Percentiles rank a stretch among this genome's conserved stretches.
Evolutionary conservation across 1,140 invertebrate genomes (phyloP).

Genomic region (Ditylenchus dipsaci): DNA sequence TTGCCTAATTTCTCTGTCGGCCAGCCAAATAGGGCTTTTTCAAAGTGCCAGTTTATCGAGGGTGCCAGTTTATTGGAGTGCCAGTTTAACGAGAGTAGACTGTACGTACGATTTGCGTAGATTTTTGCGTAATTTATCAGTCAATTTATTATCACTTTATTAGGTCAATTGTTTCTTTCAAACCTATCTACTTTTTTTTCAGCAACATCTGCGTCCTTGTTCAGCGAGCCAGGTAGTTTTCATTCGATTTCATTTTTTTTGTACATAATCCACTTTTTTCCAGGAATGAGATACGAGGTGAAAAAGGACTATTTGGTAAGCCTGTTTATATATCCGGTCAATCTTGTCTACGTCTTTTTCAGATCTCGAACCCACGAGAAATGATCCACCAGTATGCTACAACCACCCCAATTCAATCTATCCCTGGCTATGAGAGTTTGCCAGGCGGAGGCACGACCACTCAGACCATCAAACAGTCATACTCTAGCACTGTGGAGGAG

Average conservation of each 20-base stretch:
- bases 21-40: too few relatives aligned
- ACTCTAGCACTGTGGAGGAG: constrained; percentile 45
- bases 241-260: neutral
- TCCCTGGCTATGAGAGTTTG: constrained; percentile 30
- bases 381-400: constrained; percentile 56
- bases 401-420: constrained; percentile 29
- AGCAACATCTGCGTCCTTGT: constrained; percentile 16
- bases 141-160: too few relatives aligned
- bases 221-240: constrained; percentile 18
- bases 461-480: constrained; percentile 46
- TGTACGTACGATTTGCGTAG: too few relatives aligned
- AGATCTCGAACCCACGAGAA: constrained; percentile 46
- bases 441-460: constrained; percentile 41
- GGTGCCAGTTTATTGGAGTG: too few relatives aligned
- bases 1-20: too few relatives aligned
- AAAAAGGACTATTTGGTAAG: constrained; percentile 50
- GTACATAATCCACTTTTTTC: neutral
- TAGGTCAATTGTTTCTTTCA: too few relatives aligned
- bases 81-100: too few relatives aligned
- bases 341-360: too few relatives aligned
- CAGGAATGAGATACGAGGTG: constrained; percentile 47
- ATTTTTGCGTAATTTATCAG: too few relatives aligned
- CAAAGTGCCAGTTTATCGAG: too few relatives aligned
- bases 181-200: constrained; percentile 29
- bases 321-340: too few relatives aligned